phyloP scores from a whole-genome alignment of 2,113 vertebrate genomes.

The Euleptes europaea region DNA sequence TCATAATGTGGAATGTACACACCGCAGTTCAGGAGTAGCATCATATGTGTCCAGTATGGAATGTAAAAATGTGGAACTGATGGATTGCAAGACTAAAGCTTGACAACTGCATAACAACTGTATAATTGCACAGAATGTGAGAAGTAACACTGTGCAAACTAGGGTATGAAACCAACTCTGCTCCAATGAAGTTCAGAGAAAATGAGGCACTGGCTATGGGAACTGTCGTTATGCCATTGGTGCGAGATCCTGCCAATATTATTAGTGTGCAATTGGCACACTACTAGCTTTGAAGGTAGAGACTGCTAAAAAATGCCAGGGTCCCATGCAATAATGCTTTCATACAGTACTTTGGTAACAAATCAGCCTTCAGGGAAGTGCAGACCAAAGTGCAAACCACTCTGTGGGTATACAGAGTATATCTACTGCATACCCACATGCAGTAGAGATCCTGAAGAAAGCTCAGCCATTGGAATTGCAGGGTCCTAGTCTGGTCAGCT shows the following conservation, averaged over 20 bases:
- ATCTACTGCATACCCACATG: not conserved
- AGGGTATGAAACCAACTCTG: not conserved
- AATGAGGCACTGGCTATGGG: not conserved
- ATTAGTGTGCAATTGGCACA: not conserved
- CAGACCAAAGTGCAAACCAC: not conserved
- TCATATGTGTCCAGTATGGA: not conserved
- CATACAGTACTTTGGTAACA: not conserved
- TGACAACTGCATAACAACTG: not conserved
- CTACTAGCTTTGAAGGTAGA: not conserved
- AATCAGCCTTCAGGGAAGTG: accelerated
- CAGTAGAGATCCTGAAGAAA: not conserved
- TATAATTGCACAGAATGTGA: not conserved
- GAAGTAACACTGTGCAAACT: not conserved
- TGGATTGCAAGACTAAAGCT: not conserved
- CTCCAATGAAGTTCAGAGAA: not conserved
- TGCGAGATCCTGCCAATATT: not conserved
- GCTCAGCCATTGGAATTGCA: not conserved
- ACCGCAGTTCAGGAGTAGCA: not conserved
- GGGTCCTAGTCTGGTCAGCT: not conserved
- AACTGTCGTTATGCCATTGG: not conserved
- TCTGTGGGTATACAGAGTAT: not conserved
- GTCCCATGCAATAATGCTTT: not conserved
- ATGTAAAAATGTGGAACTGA: not conserved
- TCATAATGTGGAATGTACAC: not conserved
- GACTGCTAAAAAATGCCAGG: not conserved